These are phyloP conservation scores for Chanos chanos DNA, from an alignment of 2,797 vertebrate species.

Conservation along the genomic window DNA sequence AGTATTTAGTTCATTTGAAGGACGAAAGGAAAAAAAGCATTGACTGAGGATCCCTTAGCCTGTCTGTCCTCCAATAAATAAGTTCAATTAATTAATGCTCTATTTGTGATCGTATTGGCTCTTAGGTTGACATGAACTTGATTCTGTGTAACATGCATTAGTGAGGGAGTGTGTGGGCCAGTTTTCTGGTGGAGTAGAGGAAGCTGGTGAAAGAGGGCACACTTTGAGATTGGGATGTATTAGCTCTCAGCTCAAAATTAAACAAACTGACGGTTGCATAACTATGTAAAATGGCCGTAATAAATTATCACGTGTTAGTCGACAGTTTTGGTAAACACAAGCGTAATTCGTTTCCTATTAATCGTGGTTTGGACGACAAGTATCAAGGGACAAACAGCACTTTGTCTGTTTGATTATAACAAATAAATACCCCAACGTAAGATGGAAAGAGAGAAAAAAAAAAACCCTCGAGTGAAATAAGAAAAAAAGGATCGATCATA, in stretches of 20 bases:
- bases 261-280: slow-evolving; percentile 60
- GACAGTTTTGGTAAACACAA: slow-evolving; percentile 46
- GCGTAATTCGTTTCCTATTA: slow-evolving; percentile 38
- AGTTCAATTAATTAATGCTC: no score
- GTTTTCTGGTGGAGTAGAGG: not conserved
- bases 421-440: slow-evolving; percentile 64
- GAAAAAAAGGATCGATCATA: no score
- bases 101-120: no score
- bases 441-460: slow-evolving; percentile 42
- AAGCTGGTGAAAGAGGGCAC: slow-evolving; percentile 15
- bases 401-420: slow-evolving; percentile 65
- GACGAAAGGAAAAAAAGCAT: no score
- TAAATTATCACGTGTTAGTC: slow-evolving; percentile 61
- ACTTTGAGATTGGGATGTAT: slow-evolving; percentile 56
- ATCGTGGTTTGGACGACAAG: slow-evolving; percentile 43
- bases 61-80: no score
- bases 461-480: slow-evolving; percentile 56
- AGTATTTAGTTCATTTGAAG: no score
- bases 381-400: slow-evolving; percentile 49
- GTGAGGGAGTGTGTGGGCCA: not conserved
- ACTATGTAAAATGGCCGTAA: slow-evolving; percentile 56
- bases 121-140: no score
- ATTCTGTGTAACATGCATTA: no score
- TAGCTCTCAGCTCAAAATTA: slow-evolving; percentile 61
- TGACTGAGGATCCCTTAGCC: no score